These are phyloP conservation scores for Columba livia DNA, from an alignment of 2,113 vertebrate genomes.

Conservation along the genomic window DNA sequence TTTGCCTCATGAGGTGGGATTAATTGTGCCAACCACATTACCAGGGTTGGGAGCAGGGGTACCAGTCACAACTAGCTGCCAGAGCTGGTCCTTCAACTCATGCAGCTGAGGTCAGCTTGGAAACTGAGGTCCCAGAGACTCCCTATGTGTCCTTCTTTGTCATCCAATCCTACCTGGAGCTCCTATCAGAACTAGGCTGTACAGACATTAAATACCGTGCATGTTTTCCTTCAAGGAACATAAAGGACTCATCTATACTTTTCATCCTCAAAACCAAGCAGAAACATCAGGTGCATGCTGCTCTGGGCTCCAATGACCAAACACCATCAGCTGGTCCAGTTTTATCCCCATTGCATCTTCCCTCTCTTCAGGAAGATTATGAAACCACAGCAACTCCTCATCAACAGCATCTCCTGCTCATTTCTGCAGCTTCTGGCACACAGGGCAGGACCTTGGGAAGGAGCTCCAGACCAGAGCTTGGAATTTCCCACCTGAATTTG, in stretches of 20 bases:
- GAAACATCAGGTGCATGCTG: background rate
- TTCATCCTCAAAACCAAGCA: background rate
- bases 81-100: background rate
- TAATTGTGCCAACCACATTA: no score
- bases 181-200: background rate
- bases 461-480: background rate
- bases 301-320: background rate
- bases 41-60: accelerated
- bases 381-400: background rate
- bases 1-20: background rate
- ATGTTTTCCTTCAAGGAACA: background rate
- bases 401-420: background rate
- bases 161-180: accelerated
- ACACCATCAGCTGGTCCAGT: background rate
- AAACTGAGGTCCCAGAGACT: background rate
- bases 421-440: background rate
- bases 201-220: background rate
- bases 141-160: background rate
- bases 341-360: background rate
- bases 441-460: accelerated
- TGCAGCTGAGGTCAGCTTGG: background rate
- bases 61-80: accelerated
- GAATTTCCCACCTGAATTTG: background rate
- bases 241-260: background rate
- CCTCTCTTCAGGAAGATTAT: accelerated